These are phyloP conservation scores for Chromoteleia sp. DNA, from an alignment of 2,888 invertebrate genomes.

Conservation along the genomic window DNA sequence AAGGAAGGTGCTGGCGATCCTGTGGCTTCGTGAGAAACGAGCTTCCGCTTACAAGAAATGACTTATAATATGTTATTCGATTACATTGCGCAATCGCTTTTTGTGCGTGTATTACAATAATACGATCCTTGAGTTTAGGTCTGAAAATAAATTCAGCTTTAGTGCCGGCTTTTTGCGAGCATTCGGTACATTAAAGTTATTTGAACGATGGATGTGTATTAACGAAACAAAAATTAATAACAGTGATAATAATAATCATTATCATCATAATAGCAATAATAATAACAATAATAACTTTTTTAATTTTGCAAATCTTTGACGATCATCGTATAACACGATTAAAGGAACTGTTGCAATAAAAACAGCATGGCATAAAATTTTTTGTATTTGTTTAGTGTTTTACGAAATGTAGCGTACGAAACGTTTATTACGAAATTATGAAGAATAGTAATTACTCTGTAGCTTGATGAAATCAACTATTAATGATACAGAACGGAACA, in stretches of 20 bases:
- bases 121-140: conserved; percentile 8
- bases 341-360: conserved; percentile 7
- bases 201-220: conserved; percentile 15
- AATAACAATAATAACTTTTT: too few relatives aligned
- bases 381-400: too few relatives aligned
- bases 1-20: conserved; percentile 60
- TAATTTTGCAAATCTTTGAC: neutral
- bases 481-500: conserved; percentile 8
- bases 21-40: conserved; percentile 54
- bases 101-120: conserved; percentile 39
- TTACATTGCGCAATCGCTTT: conserved; percentile 58
- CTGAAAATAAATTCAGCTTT: conserved; percentile 34
- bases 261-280: too few relatives aligned
- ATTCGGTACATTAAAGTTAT: conserved; percentile 22
- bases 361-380: conserved; percentile 21
- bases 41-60: conserved; percentile 54
- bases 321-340: neutral
- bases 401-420: conserved; percentile 8
- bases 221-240: neutral
- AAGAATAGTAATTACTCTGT: conserved; percentile 35
- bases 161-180: conserved; percentile 29
- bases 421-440: too few relatives aligned
- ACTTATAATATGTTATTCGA: conserved; percentile 59
- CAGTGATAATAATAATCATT: conserved; percentile 4
- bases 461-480: conserved; percentile 34